Conservation (phyloP, 2,797 vertebrate genomes). For the Numenius phaeopus region DNA sequence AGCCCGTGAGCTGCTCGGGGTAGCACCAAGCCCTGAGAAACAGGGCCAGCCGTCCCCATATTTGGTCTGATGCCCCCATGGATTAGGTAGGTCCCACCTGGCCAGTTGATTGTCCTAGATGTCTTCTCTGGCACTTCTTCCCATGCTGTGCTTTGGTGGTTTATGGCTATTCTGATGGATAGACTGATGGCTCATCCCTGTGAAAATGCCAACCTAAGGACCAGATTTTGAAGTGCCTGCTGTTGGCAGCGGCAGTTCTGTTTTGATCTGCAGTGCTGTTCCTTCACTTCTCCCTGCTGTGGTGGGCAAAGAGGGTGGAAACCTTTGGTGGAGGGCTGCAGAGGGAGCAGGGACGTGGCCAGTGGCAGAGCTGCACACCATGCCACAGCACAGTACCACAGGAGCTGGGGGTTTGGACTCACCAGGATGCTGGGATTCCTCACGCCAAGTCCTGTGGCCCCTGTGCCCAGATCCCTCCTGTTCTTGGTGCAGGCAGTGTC, state of each 20-base stretch:
- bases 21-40: neutral
- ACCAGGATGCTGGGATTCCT: rapidly evolving
- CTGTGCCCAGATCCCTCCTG: neutral
- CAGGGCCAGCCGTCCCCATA: neutral
- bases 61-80: neutral
- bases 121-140: neutral
- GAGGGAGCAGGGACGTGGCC: neutral
- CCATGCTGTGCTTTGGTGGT: neutral
- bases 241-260: neutral
- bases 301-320: neutral
- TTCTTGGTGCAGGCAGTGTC: neutral
- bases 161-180: neutral
- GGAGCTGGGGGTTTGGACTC: neutral
- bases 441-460: neutral
- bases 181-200: neutral
- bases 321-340: neutral
- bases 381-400: neutral
- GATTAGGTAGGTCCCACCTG: neutral
- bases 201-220: neutral
- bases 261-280: neutral
- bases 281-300: neutral
- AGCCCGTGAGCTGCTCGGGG: neutral
- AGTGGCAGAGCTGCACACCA: neutral
- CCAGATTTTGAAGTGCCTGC: neutral
- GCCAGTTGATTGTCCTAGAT: neutral